Base-by-base conservation (phyloP, 2,888 invertebrate species). In the Meta bourneti region DNA sequence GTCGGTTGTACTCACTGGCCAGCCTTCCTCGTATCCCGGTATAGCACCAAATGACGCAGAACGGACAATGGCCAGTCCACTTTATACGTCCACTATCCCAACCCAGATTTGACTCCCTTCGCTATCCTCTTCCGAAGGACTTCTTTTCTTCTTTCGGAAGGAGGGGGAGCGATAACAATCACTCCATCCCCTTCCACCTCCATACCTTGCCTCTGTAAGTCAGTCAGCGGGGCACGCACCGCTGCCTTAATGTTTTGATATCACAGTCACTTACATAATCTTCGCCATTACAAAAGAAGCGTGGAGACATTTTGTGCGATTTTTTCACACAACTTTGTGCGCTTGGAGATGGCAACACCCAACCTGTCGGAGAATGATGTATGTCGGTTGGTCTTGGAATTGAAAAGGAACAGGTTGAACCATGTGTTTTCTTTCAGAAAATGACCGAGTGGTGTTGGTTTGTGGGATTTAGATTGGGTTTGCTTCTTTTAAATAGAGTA, bases 41-140 rank as follows among this genome's bases (percentile, higher is more conserved):
- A 90, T 75, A 81, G 80, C 90, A 86, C 90, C 85, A 90, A 90
- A 81, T 90, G 85, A 86, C 85, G 80, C 90, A 69, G 52, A 86
- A 85, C 90, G 81, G 88, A 90, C 90, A 90, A 86, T 90, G 81
- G 85, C 85, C 90, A 85, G 83, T 90, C 75, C 75, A 72, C 54
- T 90, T 90, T 90, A 90, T 90, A 90, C 80, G 70, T 13, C 69
- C 81, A 51, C 11, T 75, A 49, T 69, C 81, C 85, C 85, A 90
- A 90, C 90, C 90, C 90, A 90, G 90, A 81, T 90, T 75, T 70
- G 81, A 74, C 75, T 88, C 81, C 88, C 75, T 81, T 19, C 49
- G 80, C 72, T 34, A 54, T 51, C 87, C 83, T 83, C 71, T 83
- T 51, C 72, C 77, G 85, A 86, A 70, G 78, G 78, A 86, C 69